Base-by-base conservation (phyloP, 2,113 vertebrate genomes). In the Dasypus novemcinctus region DNA sequence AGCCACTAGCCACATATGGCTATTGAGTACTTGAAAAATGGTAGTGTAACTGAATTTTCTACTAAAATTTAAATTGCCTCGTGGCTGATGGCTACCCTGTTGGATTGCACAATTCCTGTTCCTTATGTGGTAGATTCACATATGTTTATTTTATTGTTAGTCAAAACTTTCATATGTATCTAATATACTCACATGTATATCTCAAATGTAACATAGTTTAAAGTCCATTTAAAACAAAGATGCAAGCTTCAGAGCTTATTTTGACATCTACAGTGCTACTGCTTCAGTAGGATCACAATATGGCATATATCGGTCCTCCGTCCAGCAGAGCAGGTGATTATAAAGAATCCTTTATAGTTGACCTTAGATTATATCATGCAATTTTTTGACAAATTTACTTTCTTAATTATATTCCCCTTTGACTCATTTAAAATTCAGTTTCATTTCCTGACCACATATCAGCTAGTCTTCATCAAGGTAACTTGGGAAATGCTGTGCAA, bases 391-490 rank as follows among this genome's bases (percentile, higher is more conserved):
- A 90, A 27, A 79, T 90, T 91, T 52, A 64, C 38, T 82, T 94
- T 87, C 61, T 87, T 76, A 86, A 61, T 81, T 92, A 49, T 29
- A 43, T 94, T 95, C 92, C 90, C 49, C 41, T 94, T 80, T 80
- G 86, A 17, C 59, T 38, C 29, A 76, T 85, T 90, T 94, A 81
- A 91, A 88, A 79, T 91, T 87, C 43, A 74, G 0, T 96, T 91
- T 95, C 12, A 90, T 87, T 96, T 96, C 79, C 69, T 87, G 63
- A 93, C 18, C 38, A 31, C 63, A 71, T 12, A 61, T n/a, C 17
- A 91, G 59, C 43, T 92, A 57, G 64, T 79, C 43, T 82, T 92
- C 36, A 87, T 75, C 66, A 81, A 52, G 14, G 38, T 93, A 92
- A 83, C 69, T 85, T 94, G 68, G 21, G 92, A 87, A 87, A 23